Conservation (phyloP, 2,888 invertebrate species). For the Bellardia pandia region DNA sequence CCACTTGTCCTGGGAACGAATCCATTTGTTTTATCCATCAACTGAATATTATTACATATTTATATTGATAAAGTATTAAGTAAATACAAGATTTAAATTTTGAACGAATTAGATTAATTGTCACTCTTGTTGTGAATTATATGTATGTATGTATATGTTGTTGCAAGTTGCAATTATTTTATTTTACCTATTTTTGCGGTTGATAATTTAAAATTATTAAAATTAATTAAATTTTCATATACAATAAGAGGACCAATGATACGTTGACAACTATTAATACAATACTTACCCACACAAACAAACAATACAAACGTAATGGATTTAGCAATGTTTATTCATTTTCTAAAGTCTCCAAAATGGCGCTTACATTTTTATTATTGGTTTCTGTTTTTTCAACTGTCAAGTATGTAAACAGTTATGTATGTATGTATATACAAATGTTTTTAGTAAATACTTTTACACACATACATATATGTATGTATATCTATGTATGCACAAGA, state of each 20-base stretch:
- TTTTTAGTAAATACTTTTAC: too few species aligned
- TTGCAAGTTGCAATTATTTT: not conserved
- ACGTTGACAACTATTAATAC: conserved; percentile 1
- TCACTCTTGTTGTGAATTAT: too few species aligned
- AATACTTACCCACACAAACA: not conserved
- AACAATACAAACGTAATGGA: conserved; percentile 20
- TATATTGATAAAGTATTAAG: too few species aligned
- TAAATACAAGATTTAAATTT: too few species aligned
- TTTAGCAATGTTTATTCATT: conserved; percentile 59
- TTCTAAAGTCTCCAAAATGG: conserved; percentile 70
- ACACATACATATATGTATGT: conserved; percentile 3
- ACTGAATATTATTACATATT: too few species aligned
- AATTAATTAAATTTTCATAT: not conserved
- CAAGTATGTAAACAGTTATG: conserved; percentile 74
- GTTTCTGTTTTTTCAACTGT: conserved; percentile 68
- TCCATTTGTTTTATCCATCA: too few species aligned
- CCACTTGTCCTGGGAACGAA: too few species aligned
- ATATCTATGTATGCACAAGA: not conserved
- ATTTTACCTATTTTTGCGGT: conserved; percentile 1
- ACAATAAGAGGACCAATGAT: conserved; percentile 60
- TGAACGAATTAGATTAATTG: too few species aligned
- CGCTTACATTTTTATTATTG: conserved; percentile 66
- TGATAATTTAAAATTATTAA: not conserved
- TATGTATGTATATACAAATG: too few species aligned
- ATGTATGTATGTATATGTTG: too few species aligned